Evolutionary conservation across 2,888 invertebrate species (phyloP).

Genomic region (Liodrosophila aerea): DNA sequence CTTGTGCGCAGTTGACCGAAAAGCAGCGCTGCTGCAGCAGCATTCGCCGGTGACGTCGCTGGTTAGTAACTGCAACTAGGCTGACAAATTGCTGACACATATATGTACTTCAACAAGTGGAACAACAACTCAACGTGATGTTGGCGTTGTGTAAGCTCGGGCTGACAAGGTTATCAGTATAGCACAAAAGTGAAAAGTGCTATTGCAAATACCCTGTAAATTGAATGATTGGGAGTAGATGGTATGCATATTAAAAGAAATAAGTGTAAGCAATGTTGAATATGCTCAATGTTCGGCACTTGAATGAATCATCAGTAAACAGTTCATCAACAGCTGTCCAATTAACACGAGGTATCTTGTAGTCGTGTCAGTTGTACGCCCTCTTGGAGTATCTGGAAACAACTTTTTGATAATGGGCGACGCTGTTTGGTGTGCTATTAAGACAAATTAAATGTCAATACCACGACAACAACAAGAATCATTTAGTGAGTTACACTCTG

Average conservation of each 20-base stretch:
- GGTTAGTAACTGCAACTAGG: conserved; percentile 57
- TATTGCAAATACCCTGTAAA: conserved; percentile 18
- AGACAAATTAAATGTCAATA: conserved; percentile 72
- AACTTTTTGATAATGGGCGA: conserved; percentile 49
- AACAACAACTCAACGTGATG: conserved; percentile 24
- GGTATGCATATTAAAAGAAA: background rate
- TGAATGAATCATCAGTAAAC: no score
- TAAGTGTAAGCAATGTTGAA: no score
- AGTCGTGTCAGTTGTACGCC: conserved; percentile 1
- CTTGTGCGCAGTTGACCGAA: conserved; percentile 57
- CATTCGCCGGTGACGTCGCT: conserved; percentile 29
- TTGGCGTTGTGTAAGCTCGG: conserved; percentile 39
- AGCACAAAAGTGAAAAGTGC: conserved; percentile 16
- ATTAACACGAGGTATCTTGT: no score
- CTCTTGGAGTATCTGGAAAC: conserved; percentile 28
- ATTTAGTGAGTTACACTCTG: no score
- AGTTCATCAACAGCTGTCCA: no score
- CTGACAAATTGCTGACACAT: conserved; percentile 68
- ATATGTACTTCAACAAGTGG: conserved; percentile 45
- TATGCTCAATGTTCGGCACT: no score
- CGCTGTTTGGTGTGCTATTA: conserved; percentile 61
- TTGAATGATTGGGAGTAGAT: background rate
- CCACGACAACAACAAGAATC: conserved; percentile 4
- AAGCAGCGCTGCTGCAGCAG: conserved; percentile 19
- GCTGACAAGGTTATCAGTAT: conserved; percentile 59